These are phyloP conservation scores for Lapara coniferarum DNA, from an alignment of 2,888 invertebrate genomes.

Conservation along the genomic window DNA sequence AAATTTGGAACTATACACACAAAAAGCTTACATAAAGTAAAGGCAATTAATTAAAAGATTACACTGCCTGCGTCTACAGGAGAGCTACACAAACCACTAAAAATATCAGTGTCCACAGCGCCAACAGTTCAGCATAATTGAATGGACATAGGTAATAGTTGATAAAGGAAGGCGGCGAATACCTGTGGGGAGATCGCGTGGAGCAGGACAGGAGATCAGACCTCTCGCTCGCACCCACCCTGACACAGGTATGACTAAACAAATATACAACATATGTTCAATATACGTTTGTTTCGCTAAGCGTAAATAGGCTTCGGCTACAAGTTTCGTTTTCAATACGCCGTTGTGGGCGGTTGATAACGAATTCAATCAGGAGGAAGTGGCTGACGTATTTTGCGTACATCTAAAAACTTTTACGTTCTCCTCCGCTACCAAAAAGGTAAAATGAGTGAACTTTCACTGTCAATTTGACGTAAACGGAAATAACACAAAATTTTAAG, in stretches of 20 bases:
- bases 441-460: background rate
- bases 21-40: slow-evolving; percentile 29
- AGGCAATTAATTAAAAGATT: slow-evolving; percentile 57
- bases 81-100: too few species aligned
- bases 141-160: slow-evolving; percentile 65
- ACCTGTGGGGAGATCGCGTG: slow-evolving; percentile 54
- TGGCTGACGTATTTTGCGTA: slow-evolving; percentile 28
- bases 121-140: slow-evolving; percentile 74
- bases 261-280: slow-evolving; percentile 51
- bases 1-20: background rate
- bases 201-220: slow-evolving; percentile 25
- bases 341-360: slow-evolving; percentile 60
- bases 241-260: slow-evolving; percentile 50
- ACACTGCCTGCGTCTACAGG: slow-evolving; percentile 38
- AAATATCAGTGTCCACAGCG: slow-evolving; percentile 48
- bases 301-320: slow-evolving; percentile 57
- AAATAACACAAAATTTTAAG: background rate
- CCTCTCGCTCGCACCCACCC: slow-evolving; percentile 52
- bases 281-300: slow-evolving; percentile 56
- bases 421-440: background rate
- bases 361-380: slow-evolving; percentile 64
- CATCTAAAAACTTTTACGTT: slow-evolving; percentile 35
- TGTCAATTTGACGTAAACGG: slow-evolving; percentile 28
- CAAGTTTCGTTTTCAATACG: slow-evolving; percentile 58
- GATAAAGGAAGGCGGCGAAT: slow-evolving; percentile 51